A percentile compares a stretch with the other conserved stretches of the same genome.
Conservation (phyloP, 2,888 invertebrate genomes). For the Hymenopus coronatus region DNA sequence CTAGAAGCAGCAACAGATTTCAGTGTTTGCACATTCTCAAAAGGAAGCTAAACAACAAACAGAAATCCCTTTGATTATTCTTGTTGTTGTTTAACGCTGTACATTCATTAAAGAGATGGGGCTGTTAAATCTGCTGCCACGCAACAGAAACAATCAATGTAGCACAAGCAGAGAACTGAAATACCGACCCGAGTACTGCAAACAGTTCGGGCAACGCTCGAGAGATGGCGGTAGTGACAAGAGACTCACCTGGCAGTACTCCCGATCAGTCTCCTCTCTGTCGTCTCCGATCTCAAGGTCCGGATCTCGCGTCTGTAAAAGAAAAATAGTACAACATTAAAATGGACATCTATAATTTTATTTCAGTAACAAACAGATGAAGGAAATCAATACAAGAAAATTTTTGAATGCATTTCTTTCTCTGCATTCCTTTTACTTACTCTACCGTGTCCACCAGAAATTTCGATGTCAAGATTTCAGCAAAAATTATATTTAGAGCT, state of each 20-base stretch:
- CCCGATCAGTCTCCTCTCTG: slow-evolving; percentile 47
- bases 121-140: background rate
- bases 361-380: no score
- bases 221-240: background rate
- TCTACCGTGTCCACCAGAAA: no score
- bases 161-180: background rate
- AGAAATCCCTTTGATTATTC: background rate
- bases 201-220: background rate
- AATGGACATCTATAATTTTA: no score
- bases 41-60: no score
- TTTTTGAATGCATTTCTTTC: no score
- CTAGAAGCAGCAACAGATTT: no score
- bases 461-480: no score
- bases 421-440: no score
- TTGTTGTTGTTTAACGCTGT: background rate
- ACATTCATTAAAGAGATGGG: background rate
- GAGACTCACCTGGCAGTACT: slow-evolving; percentile 50
- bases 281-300: slow-evolving; percentile 48
- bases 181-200: background rate
- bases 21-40: no score
- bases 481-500: no score
- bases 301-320: slow-evolving; percentile 45
- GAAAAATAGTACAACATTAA: background rate
- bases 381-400: no score
- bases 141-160: background rate